phyloP scores from a whole-genome alignment of 2,888 invertebrate species.

The Lamellibrachia satsuma region DNA sequence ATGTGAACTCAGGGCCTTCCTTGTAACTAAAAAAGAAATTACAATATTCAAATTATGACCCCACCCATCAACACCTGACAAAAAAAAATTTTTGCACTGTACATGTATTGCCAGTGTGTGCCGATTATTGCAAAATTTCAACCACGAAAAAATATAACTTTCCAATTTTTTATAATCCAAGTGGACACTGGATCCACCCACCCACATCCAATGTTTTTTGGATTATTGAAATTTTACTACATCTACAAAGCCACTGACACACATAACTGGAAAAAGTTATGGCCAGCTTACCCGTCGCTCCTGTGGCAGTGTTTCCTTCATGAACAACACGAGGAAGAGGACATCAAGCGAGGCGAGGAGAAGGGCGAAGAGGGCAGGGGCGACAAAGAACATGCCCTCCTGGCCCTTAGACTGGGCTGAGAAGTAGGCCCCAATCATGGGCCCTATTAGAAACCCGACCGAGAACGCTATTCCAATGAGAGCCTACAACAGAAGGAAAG shows the following conservation, averaged over 20 bases:
- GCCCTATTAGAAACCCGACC: conserved; percentile 95
- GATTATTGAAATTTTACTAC: not conserved
- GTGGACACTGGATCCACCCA: too few species aligned
- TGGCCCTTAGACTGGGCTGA: conserved; percentile 58
- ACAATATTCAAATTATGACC: too few species aligned
- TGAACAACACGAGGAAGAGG: conserved; percentile 75
- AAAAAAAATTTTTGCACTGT: too few species aligned
- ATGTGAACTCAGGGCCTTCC: too few species aligned
- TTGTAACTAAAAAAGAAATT: conserved; percentile 66
- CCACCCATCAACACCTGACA: too few species aligned
- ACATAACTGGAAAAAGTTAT: not conserved
- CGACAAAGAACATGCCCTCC: conserved; percentile 78
- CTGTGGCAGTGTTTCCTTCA: conserved; percentile 86
- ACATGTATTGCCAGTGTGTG: too few species aligned
- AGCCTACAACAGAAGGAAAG: conserved; percentile 72
- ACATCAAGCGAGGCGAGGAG: conserved; percentile 81
- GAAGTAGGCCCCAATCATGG: conserved; percentile 84
- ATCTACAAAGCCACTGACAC: too few species aligned
- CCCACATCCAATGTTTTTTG: too few species aligned
- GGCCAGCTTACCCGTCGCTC: conserved; percentile 68
- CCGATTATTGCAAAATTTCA: conserved; percentile 67
- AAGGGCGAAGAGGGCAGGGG: conserved; percentile 75
- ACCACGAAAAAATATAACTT: too few species aligned
- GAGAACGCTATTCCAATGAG: conserved; percentile 96
- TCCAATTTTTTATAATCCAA: too few species aligned